Evolutionary conservation across 2,888 invertebrate species (phyloP), one percentile per base, ranked within the genome.

Genomic region (Sussaba pulchella): DNA sequence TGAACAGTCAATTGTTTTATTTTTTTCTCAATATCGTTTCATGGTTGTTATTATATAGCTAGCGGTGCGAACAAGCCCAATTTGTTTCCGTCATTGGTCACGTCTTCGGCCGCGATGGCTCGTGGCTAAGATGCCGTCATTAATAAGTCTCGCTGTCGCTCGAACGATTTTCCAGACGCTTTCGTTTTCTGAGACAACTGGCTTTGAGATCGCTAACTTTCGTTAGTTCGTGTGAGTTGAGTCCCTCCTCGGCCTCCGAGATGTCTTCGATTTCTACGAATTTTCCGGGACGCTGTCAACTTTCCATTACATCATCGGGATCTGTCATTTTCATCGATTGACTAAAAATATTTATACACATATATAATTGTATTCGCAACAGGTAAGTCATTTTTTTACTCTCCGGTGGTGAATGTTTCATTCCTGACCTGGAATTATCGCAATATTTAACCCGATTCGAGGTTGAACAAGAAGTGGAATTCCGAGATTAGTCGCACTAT

Each of bases 1-100:
- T 69, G 31, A 75, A 78, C 73, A 67, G 57, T 78, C 82, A 77
- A 66, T 82, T 83, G 76, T 83, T 82, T 83, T 14, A 69, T 75
- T 74, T 76, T 64, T 76, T 64, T 70, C 72, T 69, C 59, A 63
- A 80, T 77, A 77, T 81, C 75, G 61, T 69, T 75, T 75, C 63
- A 72, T 72, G 63, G 64, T 59, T 64, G 71, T 76, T 71, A 52
- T n/a, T n/a, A n/a, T n/a, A n/a, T 43, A 61, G 63, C 72, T 66
- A 43, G 64, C 57, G 64, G 66, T 64, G 50, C 31, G 67, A 73
- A 64, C 57, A 74, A 66, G 63, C 64, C 31, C 17, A 73, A 77
- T 66, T 73, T 63, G 36, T 64, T 66, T 47, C 24, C 43, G 50
- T 17, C 14, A 63, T 74, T 50, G 45, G 66, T 77, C 9, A 71